These are phyloP conservation scores for Phycodurus eques DNA, from an alignment of 2,113 vertebrate genomes.

Conservation along the genomic window DNA sequence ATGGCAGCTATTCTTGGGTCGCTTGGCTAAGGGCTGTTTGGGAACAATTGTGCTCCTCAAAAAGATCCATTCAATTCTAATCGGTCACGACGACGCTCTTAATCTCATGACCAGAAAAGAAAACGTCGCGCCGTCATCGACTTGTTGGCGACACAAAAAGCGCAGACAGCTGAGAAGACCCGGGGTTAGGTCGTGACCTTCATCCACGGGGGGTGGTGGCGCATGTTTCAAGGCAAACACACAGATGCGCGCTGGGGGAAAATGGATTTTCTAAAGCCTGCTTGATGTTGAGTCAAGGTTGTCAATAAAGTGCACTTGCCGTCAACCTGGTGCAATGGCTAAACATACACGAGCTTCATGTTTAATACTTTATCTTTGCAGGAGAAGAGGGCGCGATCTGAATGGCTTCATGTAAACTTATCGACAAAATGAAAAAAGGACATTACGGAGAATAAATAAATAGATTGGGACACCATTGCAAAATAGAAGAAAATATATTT, in stretches of 20 bases:
- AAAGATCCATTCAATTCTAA: conserved; percentile 58
- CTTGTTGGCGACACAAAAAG: conserved; percentile 33
- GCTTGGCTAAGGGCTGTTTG: conserved; percentile 39
- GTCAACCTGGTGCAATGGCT: conserved; percentile 52
- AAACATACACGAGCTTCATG: conserved; percentile 33
- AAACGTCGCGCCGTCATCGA: conserved; percentile 39
- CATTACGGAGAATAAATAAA: not conserved
- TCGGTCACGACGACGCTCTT: conserved; percentile 59
- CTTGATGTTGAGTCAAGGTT: conserved; percentile 46
- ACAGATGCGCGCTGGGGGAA: not conserved
- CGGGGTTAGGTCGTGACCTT: conserved; percentile 10
- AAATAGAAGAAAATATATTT: not conserved
- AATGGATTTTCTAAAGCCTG: conserved; percentile 29
- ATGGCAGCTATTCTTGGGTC: not conserved
- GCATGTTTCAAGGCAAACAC: conserved; percentile 6
- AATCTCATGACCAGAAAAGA: conserved; percentile 27
- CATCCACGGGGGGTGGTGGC: conserved; percentile 2
- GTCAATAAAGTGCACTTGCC: conserved; percentile 58
- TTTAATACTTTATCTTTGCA: conserved; percentile 38
- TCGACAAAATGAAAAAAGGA: not conserved
- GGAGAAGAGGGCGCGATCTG: conserved; percentile 33
- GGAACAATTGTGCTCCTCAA: conserved; percentile 36
- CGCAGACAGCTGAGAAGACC: conserved; percentile 25
- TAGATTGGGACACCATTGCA: not conserved
- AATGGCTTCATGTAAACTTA: conserved; percentile 8